These are phyloP conservation scores for Littorina saxatilis DNA, from an alignment of 1,140 invertebrate species.

Conservation along the genomic window DNA sequence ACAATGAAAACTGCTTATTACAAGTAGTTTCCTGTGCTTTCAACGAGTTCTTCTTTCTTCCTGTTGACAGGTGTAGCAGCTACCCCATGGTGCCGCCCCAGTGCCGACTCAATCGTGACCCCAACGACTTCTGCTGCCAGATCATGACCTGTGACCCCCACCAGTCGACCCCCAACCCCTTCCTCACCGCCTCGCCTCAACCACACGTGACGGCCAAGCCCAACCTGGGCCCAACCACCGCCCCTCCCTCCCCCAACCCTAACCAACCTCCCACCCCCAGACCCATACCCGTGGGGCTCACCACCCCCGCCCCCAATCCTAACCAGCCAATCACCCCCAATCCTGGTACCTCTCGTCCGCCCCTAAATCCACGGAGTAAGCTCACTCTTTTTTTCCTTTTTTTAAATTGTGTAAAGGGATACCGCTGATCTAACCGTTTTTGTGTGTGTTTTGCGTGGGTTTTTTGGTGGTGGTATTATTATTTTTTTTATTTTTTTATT, in stretches of 20 bases:
- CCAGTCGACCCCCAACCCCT: conserved; percentile 30
- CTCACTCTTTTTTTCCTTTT: too few species aligned
- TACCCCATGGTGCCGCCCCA: conserved; percentile 50
- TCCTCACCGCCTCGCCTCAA: conserved; percentile 11
- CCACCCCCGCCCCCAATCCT: conserved; percentile 9
- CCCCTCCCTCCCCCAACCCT: neutral
- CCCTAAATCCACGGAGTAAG: neutral
- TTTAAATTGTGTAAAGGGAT: too few species aligned
- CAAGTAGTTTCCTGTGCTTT: too few species aligned
- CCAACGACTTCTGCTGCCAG: conserved; percentile 58
- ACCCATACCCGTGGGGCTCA: conserved; percentile 39
- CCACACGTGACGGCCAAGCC: conserved; percentile 36
- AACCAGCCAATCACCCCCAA: neutral
- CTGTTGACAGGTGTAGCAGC: conserved; percentile 53
- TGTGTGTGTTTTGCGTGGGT: too few species aligned
- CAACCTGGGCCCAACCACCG: conserved; percentile 10
- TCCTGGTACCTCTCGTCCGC: neutral
- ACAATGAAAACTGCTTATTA: too few species aligned
- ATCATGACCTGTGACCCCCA: conserved; percentile 54
- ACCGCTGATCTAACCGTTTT: too few species aligned
- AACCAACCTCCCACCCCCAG: neutral
- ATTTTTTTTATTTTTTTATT: too few species aligned
- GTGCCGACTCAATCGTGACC: conserved; percentile 58
- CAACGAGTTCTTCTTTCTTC: too few species aligned
- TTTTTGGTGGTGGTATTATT: too few species aligned